Evolutionary conservation across 2,888 invertebrate species (phyloP).

Genomic region (Chirona hameri): DNA sequence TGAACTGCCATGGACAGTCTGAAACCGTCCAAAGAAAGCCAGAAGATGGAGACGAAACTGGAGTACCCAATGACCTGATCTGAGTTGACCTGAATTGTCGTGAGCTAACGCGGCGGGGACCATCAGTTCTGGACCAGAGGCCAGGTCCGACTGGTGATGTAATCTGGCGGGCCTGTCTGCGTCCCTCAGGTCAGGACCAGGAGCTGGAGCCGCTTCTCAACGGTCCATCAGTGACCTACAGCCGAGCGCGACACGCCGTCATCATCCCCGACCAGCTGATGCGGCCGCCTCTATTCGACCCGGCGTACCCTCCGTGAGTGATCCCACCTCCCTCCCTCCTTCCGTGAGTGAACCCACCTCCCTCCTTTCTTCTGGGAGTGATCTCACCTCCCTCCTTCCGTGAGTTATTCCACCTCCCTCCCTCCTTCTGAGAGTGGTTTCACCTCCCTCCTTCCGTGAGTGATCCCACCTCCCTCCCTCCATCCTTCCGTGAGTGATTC

Average conservation of each 20-base stretch:
- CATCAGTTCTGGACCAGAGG: no score
- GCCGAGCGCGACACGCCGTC: not conserved
- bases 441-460: no score
- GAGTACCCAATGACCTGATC: no score
- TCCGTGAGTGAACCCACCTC: not conserved
- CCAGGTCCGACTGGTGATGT: no score
- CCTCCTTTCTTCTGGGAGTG: not conserved
- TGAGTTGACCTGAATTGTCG: no score
- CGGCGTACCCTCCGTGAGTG: not conserved
- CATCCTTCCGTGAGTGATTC: no score
- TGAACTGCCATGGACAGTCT: no score
- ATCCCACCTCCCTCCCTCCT: not conserved
- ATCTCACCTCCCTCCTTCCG: not conserved
- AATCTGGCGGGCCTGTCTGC: no score
- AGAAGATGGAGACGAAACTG: no score
- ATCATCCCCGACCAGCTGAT: not conserved
- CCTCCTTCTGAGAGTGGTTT: not conserved
- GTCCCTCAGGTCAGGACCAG: not conserved
- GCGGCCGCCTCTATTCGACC: constrained; percentile 3
- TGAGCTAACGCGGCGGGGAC: no score
- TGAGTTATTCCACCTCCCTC: not conserved
- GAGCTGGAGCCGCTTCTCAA: constrained; percentile 7
- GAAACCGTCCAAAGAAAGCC: no score
- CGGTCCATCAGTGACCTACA: not conserved
- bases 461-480: no score